phyloP scores from a whole-genome alignment of 2,113 vertebrate genomes.

The Marcusenius ussheri region DNA sequence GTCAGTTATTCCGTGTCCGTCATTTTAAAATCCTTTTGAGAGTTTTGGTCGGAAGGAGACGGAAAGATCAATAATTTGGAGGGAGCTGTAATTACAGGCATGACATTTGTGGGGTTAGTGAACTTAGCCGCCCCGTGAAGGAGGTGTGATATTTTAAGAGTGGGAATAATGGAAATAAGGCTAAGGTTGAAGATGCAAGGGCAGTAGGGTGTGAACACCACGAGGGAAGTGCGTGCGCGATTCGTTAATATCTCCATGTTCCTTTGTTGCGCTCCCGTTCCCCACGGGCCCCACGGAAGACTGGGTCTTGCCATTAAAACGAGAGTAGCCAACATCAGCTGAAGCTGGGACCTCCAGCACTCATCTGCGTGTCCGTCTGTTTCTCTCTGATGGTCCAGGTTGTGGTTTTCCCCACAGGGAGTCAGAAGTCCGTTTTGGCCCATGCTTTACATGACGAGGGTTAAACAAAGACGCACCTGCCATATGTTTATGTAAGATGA shows the following conservation, averaged over 20 bases:
- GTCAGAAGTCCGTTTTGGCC: not conserved
- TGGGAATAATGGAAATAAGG: not conserved
- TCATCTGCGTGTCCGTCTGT: not conserved
- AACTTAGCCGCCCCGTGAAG: not conserved
- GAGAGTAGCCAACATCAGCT: not conserved
- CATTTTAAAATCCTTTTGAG: not conserved
- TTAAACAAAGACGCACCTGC: not conserved
- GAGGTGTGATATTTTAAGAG: not conserved
- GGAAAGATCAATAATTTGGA: not conserved
- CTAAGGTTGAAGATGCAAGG: not conserved
- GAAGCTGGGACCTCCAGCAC: not conserved
- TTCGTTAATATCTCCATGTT: not conserved
- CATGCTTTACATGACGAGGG: not conserved
- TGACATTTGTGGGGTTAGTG: not conserved
- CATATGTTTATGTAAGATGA: not conserved
- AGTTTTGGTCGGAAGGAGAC: not conserved
- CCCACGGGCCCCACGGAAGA: not conserved
- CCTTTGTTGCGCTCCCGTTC: not conserved
- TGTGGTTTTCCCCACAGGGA: not conserved
- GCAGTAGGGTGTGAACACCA: not conserved
- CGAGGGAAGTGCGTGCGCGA: not conserved
- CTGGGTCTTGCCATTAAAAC: not conserved
- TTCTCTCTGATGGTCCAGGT: not conserved
- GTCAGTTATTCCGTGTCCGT: not conserved
- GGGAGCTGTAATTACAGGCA: not conserved